Evolutionary conservation across 2,113 vertebrate genomes (phyloP).

Genomic region (Mormoops blainvillei): DNA sequence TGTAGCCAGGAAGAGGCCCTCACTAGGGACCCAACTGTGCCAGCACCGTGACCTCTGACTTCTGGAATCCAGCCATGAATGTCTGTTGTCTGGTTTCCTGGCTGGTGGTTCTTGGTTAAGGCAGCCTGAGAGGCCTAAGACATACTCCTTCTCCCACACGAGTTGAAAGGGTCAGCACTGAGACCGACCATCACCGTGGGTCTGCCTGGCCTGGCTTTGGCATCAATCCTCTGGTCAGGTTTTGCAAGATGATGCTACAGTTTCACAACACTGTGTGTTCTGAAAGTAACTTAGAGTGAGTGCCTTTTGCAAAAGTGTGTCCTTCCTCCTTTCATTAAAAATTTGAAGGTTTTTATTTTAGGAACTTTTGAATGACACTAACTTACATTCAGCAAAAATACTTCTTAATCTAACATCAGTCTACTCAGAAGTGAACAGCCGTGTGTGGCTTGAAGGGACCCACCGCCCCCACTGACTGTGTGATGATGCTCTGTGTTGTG

Average conservation of each 20-base stretch:
- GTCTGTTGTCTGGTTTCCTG: not conserved
- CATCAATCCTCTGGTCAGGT: accelerated
- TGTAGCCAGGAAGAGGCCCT: not conserved
- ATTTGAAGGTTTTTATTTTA: not conserved
- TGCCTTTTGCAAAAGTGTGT: not conserved
- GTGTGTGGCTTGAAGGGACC: accelerated
- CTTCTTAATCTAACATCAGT: too few relatives aligned
- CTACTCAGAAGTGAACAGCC: not conserved
- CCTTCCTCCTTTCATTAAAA: not conserved
- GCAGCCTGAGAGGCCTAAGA: accelerated
- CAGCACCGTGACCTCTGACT: accelerated
- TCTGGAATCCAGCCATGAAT: not conserved
- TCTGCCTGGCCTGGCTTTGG: not conserved
- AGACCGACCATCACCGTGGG: too few relatives aligned
- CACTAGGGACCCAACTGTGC: too few relatives aligned
- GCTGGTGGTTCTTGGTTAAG: not conserved
- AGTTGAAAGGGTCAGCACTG: accelerated
- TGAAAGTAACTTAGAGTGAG: not conserved
- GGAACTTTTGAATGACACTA: not conserved
- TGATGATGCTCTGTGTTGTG: accelerated
- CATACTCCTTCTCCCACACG: not conserved
- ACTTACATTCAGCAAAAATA: not conserved
- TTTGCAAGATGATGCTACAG: accelerated
- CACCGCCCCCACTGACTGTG: accelerated
- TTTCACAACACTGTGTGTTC: not conserved